Evolutionary conservation across 1,140 invertebrate species (phyloP).

Genomic region (Anastatus disparis): DNA sequence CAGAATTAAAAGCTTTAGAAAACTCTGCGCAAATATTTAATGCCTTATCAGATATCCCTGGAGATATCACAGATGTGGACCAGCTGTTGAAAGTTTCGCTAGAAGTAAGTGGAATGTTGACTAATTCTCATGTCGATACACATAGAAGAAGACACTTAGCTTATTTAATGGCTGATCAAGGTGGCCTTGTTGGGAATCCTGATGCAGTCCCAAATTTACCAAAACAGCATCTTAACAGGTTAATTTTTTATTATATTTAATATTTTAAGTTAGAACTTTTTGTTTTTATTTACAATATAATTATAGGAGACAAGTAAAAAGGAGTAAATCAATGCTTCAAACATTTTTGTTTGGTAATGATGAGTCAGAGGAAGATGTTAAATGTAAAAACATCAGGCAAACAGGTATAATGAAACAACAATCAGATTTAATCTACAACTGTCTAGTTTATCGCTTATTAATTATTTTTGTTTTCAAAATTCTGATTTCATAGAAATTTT

Average conservation of each 20-base stretch:
- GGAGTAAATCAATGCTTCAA: slow-evolving; percentile 91
- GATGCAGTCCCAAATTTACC: slow-evolving; percentile 89
- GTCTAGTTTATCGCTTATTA: neutral
- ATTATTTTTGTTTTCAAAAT: too few species aligned
- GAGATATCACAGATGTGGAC: slow-evolving; percentile 91
- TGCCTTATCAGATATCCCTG: slow-evolving; percentile 93
- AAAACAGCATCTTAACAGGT: slow-evolving; percentile 85
- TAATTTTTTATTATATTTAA: slow-evolving; percentile 21
- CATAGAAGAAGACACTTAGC: slow-evolving; percentile 91
- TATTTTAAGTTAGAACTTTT: neutral
- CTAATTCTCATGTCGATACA: slow-evolving; percentile 88
- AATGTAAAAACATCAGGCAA: slow-evolving; percentile 97
- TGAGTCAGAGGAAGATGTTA: slow-evolving; percentile 83
- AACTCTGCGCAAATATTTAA: slow-evolving; percentile 98
- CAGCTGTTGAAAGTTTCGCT: slow-evolving; percentile 75
- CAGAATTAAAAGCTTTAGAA: slow-evolving; percentile 81
- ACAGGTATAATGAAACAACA: slow-evolving; percentile 68
- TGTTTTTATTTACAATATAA: slow-evolving; percentile 4
- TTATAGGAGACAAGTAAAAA: slow-evolving; percentile 84
- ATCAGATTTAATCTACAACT: neutral
- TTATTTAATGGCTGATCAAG: slow-evolving; percentile 96
- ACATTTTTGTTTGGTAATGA: slow-evolving; percentile 86
- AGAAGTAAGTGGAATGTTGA: slow-evolving; percentile 77
- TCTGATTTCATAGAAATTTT: slow-evolving; percentile 81
- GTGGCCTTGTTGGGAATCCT: slow-evolving; percentile 90